Evolutionary conservation across 2,113 vertebrate genomes (phyloP).

Genomic region (Ifrita kowaldi): DNA sequence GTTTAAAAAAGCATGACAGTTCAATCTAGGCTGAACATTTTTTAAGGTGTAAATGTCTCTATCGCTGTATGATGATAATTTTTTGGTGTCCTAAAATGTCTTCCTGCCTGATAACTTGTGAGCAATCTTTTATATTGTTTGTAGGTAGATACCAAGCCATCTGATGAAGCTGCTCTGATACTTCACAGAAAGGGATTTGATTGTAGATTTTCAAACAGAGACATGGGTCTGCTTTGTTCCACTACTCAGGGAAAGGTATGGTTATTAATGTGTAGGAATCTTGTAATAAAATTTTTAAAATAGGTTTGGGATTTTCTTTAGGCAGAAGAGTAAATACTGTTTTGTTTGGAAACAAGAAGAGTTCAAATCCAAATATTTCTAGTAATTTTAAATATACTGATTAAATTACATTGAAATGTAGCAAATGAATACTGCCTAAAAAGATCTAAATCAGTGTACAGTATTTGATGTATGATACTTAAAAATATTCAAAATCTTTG

Average conservation of each 20-base stretch:
- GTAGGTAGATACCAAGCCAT: conserved; percentile 67
- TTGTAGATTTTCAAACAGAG: conserved; percentile 78
- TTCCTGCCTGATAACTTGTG: not conserved
- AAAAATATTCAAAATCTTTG: not conserved
- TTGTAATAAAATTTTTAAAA: not conserved
- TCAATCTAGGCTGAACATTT: not conserved
- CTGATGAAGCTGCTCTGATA: conserved; percentile 86
- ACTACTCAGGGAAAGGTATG: conserved; percentile 86
- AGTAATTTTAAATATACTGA: not conserved
- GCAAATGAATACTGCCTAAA: not conserved
- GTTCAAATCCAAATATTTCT: not conserved
- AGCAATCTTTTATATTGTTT: not conserved
- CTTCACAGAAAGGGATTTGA: conserved; percentile 92
- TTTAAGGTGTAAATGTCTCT: not conserved
- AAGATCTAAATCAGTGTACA: not conserved
- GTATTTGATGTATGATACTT: not conserved
- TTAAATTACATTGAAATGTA: not conserved
- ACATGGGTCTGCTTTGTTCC: conserved; percentile 73
- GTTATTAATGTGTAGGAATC: not conserved
- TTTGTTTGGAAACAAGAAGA: not conserved
- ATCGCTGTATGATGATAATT: not conserved
- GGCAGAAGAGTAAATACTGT: not conserved
- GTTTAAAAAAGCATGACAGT: not conserved
- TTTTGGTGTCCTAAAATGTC: not conserved
- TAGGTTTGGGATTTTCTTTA: not conserved